Conservation (phyloP, 2,113 vertebrate species). For the Eurystomus gularis region DNA sequence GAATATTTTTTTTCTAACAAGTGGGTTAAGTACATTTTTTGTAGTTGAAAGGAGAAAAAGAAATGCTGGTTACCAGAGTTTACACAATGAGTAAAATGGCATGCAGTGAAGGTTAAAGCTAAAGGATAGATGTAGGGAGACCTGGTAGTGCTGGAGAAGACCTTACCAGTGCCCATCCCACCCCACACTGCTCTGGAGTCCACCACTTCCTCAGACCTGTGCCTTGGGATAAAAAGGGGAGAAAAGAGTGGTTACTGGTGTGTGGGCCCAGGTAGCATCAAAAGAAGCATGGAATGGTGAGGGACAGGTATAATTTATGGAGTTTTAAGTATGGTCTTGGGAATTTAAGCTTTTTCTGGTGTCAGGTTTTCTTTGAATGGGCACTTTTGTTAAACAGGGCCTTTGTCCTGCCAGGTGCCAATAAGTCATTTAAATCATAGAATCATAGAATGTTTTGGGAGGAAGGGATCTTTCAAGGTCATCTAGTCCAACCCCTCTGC, state of each 20-base stretch:
- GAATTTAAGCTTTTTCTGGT: not conserved
- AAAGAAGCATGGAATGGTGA: not conserved
- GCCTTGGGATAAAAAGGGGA: not conserved
- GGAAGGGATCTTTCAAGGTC: not conserved
- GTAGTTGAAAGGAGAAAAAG: not conserved
- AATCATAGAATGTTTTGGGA: not conserved
- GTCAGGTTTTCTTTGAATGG: not conserved
- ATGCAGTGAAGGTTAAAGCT: not conserved
- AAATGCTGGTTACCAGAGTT: not conserved
- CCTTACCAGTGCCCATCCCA: not conserved
- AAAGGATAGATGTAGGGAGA: not conserved
- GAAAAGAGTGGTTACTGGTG: not conserved
- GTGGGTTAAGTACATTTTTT: not conserved
- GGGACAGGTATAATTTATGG: not conserved
- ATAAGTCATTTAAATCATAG: not conserved
- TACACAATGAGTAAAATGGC: not conserved
- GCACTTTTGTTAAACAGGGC: not conserved
- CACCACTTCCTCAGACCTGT: not conserved
- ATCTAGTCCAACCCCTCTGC: not conserved
- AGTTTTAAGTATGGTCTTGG: rapidly evolving
- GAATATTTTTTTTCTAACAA: not conserved
- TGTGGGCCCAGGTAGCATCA: not conserved
- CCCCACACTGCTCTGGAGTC: not conserved
- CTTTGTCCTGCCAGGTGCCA: not conserved
- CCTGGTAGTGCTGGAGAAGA: not conserved